Evolutionary conservation across 2,888 invertebrate species (phyloP), one percentile per base, ranked within the genome.

Genomic region (Lomographa bimaculata): DNA sequence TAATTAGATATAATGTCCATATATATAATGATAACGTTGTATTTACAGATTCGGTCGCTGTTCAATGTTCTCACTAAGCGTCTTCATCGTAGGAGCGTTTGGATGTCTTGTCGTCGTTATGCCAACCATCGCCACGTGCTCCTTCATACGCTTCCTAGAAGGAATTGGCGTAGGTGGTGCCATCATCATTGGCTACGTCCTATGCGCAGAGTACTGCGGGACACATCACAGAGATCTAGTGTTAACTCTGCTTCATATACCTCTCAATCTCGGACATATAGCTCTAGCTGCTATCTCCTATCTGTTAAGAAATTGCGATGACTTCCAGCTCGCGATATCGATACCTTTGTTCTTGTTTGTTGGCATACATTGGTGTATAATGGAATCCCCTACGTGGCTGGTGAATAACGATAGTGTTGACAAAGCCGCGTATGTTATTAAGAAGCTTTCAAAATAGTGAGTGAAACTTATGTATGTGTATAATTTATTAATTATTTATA

Each of bases 361-460:
- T 1, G 10, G 38, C 0, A 11, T 64, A 3, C 57, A 63, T 34
- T 81, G 64, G 53, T 7, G 79, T 8, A 4, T 69, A 1, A 54
- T 69, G 42, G 85, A 84, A 36, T 84, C 84, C 0, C 85, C 83
- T 0, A 84, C 81, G 42, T 85, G 85, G 85, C 51, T 84, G 43
- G 51, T 84, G 64, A 79, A 80, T 45, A 72, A 52, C n/a, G 66
- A 61, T 11, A 45, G 63, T 0, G 45, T 71, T 12, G 68, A 73
- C 1, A 50, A 63, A 38, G 71, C 79, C 2, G 58, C 64, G 0
- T 7, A 1, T 1, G 72, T 77, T 1, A 71, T 85, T 73, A 64
- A 75, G 16, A 79, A 60, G 25, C 57, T 81, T 38, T 64, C 60
- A 10, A 55, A 52, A 30, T 81, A 74, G 83, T 84, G 43, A 76